Evolutionary conservation across 1,140 invertebrate species (phyloP).

Genomic region (Drosophila aff.): DNA sequence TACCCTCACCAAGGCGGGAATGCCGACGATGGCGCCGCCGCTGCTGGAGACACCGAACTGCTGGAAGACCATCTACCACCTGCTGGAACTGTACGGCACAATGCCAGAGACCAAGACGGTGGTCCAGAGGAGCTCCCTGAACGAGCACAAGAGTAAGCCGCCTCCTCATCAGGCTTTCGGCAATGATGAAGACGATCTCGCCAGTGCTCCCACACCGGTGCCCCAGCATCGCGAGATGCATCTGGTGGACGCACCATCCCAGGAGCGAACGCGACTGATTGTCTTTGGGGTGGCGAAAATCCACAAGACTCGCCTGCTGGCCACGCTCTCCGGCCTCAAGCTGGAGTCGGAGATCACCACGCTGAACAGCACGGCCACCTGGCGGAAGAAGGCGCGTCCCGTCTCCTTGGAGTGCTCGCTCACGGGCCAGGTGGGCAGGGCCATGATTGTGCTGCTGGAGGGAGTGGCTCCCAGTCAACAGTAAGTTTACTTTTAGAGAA

Average conservation of each 20-base stretch:
- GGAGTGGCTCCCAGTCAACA: constrained; percentile 95
- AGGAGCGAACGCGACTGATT: constrained; percentile 78
- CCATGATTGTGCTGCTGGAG: constrained; percentile 96
- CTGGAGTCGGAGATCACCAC: constrained; percentile 85
- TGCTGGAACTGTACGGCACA: constrained; percentile 96
- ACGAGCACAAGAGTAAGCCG: constrained; percentile 66
- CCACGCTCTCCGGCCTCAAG: constrained; percentile 96
- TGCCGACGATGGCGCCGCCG: constrained; percentile 51
- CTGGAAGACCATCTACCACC: constrained; percentile 97
- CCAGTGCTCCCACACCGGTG: constrained; percentile 86
- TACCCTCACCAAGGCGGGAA: constrained; percentile 72
- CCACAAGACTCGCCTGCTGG: constrained; percentile 93
- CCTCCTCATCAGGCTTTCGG: constrained; percentile 36
- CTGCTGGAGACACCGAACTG: constrained; percentile 90
- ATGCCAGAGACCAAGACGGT: constrained; percentile 96
- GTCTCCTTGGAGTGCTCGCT: constrained; percentile 93
- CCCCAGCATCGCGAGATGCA: constrained; percentile 83
- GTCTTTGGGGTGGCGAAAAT: constrained; percentile 95
- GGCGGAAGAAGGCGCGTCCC: constrained; percentile 83
- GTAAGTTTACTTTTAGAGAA: constrained; percentile 83
- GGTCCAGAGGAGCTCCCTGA: constrained; percentile 86
- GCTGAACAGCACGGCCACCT: constrained; percentile 81
- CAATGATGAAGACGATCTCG: constrained; percentile 86
- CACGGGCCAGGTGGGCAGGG: constrained; percentile 95
- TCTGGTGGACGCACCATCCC: constrained; percentile 60